Evolutionary conservation across 2,888 invertebrate genomes (phyloP).

Genomic region (Nineta flava): DNA sequence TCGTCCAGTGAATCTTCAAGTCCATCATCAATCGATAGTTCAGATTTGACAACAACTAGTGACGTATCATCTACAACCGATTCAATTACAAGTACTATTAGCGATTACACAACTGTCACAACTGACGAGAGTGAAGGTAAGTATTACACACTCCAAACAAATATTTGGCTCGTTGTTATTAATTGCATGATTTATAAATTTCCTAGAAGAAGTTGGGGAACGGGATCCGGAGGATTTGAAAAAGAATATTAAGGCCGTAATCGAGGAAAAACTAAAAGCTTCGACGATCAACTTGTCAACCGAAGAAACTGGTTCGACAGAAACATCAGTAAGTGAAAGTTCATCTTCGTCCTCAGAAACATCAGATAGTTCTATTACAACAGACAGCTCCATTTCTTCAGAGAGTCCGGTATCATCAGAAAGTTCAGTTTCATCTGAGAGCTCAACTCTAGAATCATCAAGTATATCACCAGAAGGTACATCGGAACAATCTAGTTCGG

Average conservation of each 20-base stretch:
- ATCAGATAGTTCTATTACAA: background rate
- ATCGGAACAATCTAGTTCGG: too few species aligned
- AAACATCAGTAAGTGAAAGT: constrained; percentile 6
- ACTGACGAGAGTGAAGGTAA: constrained; percentile 12
- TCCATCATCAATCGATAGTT: too few species aligned
- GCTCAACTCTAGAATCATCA: too few species aligned
- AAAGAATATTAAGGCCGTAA: too few species aligned
- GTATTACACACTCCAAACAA: background rate
- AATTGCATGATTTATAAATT: too few species aligned
- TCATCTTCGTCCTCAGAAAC: background rate
- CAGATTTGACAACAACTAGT: too few species aligned
- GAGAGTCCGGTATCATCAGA: constrained; percentile 7
- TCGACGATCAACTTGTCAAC: background rate
- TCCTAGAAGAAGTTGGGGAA: too few species aligned
- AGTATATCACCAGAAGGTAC: too few species aligned
- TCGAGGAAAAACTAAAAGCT: background rate
- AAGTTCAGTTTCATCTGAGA: background rate
- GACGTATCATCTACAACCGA: too few species aligned
- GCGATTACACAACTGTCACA: constrained; percentile 10
- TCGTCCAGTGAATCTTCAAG: constrained; percentile 3
- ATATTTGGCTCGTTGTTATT: too few species aligned
- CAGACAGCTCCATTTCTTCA: constrained; percentile 4
- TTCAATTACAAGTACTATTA: constrained; percentile 3
- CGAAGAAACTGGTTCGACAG: constrained; percentile 11
- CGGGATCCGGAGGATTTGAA: background rate